Conservation (phyloP, 2,797 vertebrate species). For the Sphenodon punctatus region DNA sequence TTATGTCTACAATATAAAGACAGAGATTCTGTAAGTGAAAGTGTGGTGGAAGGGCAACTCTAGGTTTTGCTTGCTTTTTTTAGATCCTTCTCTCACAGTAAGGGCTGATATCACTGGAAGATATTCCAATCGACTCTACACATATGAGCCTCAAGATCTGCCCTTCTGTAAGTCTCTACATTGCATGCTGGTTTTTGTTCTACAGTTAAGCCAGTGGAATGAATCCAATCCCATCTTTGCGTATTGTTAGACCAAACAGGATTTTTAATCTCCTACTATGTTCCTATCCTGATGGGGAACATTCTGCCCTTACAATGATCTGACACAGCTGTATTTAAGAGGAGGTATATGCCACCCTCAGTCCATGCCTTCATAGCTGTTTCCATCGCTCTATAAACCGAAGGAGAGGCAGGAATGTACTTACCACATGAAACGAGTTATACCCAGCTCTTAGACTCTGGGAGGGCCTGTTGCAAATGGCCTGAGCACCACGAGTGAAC, state of each 20-base stretch:
- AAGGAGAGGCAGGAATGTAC: too few species aligned
- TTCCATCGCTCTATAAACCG: too few species aligned
- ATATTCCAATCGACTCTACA: constrained; percentile 76
- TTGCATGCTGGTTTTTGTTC: not conserved
- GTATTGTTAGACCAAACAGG: not conserved
- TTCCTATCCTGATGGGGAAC: not conserved
- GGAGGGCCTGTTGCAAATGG: too few species aligned
- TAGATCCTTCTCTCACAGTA: constrained; percentile 78
- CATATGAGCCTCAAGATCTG: constrained; percentile 75
- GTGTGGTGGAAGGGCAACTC: not conserved
- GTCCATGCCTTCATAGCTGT: too few species aligned
- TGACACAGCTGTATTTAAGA: too few species aligned
- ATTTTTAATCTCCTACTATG: not conserved
- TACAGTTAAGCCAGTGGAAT: not conserved
- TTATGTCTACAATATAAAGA: too few species aligned
- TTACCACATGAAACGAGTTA: too few species aligned
- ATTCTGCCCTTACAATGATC: too few species aligned
- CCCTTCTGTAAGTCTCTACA: constrained; percentile 64
- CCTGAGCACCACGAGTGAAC: too few species aligned
- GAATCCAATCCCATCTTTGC: not conserved
- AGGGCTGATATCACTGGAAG: constrained; percentile 78
- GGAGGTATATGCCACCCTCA: too few species aligned
- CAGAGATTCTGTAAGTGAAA: not conserved
- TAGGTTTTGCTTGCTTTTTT: constrained; percentile 17
- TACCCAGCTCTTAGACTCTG: too few species aligned